Conservation (phyloP, 2,113 vertebrate genomes). For the Sinocyclocheilus grahami region DNA sequence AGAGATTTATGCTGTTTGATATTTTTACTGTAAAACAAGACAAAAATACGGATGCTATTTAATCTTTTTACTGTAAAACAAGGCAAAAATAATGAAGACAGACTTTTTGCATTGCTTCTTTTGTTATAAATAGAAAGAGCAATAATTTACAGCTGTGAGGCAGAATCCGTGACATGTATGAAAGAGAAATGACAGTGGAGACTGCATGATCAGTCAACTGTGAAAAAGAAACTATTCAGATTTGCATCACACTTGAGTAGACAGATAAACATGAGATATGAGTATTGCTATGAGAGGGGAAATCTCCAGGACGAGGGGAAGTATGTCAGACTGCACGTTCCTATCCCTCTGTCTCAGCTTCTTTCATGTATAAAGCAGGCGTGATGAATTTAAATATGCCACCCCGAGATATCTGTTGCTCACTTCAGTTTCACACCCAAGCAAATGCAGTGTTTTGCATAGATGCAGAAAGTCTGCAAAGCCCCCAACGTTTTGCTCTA, state of each 20-base stretch:
- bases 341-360: neutral
- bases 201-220: constrained; percentile 15
- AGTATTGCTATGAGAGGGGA: constrained; percentile 11
- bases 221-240: constrained; percentile 24
- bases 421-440: constrained; percentile 2
- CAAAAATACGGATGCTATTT: neutral
- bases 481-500: neutral
- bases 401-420: neutral
- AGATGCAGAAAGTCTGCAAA: constrained; percentile 6
- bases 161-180: neutral
- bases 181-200: neutral
- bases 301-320: neutral
- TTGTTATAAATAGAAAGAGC: neutral
- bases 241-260: neutral
- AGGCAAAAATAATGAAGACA: neutral
- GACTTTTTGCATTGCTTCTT: neutral
- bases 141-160: neutral
- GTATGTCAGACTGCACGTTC: neutral
- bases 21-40: neutral
- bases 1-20: too few relatives aligned
- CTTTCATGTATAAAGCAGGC: neutral
- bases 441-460: constrained; percentile 1
- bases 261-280: constrained; percentile 3
- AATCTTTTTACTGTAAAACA: neutral
- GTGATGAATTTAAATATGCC: neutral